Percentiles rank a stretch among this genome's conserved stretches.
phyloP scores from a whole-genome alignment of 1,140 invertebrate genomes.

The Drosophila simulans region DNA sequence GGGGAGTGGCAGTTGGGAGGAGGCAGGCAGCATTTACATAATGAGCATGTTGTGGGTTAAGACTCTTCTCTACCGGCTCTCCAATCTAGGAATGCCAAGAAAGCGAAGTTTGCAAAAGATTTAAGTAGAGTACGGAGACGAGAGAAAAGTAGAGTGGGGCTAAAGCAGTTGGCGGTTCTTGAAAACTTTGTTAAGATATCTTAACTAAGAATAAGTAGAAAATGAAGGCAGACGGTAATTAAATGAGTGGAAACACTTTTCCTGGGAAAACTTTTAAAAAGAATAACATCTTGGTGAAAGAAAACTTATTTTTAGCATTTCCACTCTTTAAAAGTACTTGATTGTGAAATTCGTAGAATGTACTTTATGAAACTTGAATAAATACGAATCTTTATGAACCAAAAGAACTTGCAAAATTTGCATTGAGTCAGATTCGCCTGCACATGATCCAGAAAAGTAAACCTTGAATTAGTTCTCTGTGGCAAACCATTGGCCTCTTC shows the following conservation, averaged over 20 bases:
- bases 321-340: not conserved
- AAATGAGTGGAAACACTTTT: slow-evolving; percentile 33
- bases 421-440: not conserved
- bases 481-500: slow-evolving; percentile 7
- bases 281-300: slow-evolving; percentile 13
- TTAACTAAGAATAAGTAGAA: slow-evolving; percentile 23
- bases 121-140: not conserved
- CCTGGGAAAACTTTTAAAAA: slow-evolving; percentile 15
- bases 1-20: slow-evolving; percentile 16
- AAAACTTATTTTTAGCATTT: not conserved
- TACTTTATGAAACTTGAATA: not conserved
- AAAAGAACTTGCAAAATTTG: not conserved
- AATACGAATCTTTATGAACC: not conserved
- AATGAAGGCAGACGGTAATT: slow-evolving; percentile 25
- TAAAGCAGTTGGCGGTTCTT: slow-evolving; percentile 31
- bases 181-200: slow-evolving; percentile 38
- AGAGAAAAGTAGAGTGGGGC: not conserved
- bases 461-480: slow-evolving; percentile 26
- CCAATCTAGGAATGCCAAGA: slow-evolving; percentile 36
- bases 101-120: slow-evolving; percentile 43
- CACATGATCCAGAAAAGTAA: slow-evolving; percentile 24
- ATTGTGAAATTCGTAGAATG: not conserved
- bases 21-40: slow-evolving; percentile 50
- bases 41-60: slow-evolving; percentile 57
- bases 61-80: slow-evolving; percentile 12